phyloP scores from a whole-genome alignment of 2,888 invertebrate genomes.

The Cremastinae sp. region DNA sequence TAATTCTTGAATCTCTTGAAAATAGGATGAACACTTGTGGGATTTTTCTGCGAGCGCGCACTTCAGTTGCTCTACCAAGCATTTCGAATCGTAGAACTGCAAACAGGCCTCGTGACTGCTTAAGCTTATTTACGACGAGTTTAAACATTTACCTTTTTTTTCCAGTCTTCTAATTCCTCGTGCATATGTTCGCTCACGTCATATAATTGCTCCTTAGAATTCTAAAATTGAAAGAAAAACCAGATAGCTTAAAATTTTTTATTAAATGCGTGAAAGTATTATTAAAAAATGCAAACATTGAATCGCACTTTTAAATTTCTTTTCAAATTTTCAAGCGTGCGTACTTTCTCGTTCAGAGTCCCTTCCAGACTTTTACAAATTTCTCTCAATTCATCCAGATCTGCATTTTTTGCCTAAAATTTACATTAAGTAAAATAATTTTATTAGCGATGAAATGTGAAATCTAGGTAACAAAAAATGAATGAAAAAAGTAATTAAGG shows the following conservation, averaged over 20 bases:
- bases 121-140: neutral
- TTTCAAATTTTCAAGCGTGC: slow-evolving; percentile 61
- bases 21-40: slow-evolving; percentile 61
- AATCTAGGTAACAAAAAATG: too few species aligned
- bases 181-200: slow-evolving; percentile 61
- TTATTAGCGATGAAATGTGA: too few species aligned
- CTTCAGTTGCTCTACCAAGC: slow-evolving; percentile 65
- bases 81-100: slow-evolving; percentile 64
- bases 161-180: slow-evolving; percentile 62
- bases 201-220: slow-evolving; percentile 62
- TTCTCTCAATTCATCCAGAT: slow-evolving; percentile 68
- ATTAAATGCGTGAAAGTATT: neutral
- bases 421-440: neutral
- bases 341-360: slow-evolving; percentile 62
- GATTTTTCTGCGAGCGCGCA: slow-evolving; percentile 65
- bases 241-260: neutral
- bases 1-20: slow-evolving; percentile 67
- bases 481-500: too few species aligned
- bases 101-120: neutral
- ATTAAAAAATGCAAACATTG: neutral
- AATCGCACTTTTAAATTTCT: slow-evolving; percentile 48
- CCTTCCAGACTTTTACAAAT: slow-evolving; percentile 65
- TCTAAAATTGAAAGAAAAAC: slow-evolving; percentile 59
- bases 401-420: slow-evolving; percentile 70
- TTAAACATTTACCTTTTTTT: slow-evolving; percentile 64